Evolutionary conservation across 1,140 invertebrate genomes (phyloP).

Genomic region (Cecropterus lyciades): DNA sequence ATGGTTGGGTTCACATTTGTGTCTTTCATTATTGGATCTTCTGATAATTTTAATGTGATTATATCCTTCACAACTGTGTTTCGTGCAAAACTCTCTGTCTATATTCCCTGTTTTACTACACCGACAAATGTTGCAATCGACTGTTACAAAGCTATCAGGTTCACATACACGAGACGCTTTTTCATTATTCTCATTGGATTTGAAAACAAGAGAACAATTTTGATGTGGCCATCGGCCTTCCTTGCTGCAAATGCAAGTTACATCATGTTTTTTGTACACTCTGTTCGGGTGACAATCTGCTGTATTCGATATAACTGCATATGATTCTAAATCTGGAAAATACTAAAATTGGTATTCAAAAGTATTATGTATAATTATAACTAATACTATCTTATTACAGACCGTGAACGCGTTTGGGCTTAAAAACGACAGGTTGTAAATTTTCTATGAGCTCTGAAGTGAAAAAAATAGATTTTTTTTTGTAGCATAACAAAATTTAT

Average conservation of each 20-base stretch:
- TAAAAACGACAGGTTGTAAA: too few relatives aligned
- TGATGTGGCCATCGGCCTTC: constrained; percentile 55
- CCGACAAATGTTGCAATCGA: constrained; percentile 64
- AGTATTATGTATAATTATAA: too few relatives aligned
- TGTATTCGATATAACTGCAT: constrained; percentile 2
- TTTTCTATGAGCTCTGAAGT: too few relatives aligned
- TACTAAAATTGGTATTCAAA: background rate
- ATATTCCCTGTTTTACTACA: constrained; percentile 51
- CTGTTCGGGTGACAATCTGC: constrained; percentile 45
- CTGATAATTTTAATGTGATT: constrained; percentile 8
- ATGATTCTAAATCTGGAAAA: constrained; percentile 2
- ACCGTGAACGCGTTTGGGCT: too few relatives aligned
- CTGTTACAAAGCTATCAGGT: constrained; percentile 47
- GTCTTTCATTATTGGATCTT: constrained; percentile 36
- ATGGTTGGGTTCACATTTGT: constrained; percentile 46
- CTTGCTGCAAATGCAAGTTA: constrained; percentile 53
- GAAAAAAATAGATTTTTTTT: too few relatives aligned
- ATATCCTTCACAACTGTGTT: constrained; percentile 47
- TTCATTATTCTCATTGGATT: too few relatives aligned
- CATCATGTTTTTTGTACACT: constrained; percentile 44
- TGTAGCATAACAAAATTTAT: too few relatives aligned
- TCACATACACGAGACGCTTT: constrained; percentile 39
- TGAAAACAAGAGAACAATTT: constrained; percentile 37
- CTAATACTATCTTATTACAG: too few relatives aligned
- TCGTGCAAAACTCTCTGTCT: constrained; percentile 55